Percentiles rank a stretch among this genome's conserved stretches.
phyloP scores from a whole-genome alignment of 2,797 vertebrate species.

The Sciaenops ocellatus region DNA sequence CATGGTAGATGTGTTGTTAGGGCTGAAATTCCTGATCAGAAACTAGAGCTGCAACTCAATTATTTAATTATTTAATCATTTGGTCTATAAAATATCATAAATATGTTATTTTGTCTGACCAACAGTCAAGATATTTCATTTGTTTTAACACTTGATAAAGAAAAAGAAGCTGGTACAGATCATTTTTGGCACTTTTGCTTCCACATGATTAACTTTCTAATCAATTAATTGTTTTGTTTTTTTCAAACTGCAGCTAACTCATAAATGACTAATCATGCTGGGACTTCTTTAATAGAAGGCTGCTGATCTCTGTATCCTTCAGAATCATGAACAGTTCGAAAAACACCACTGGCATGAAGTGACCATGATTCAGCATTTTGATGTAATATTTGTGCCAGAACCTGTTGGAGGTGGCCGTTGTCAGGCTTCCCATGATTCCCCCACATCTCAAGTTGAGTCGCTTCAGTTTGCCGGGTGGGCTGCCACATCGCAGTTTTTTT shows the following conservation, averaged over 20 bases:
- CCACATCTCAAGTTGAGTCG: constrained; percentile 29
- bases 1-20: not conserved
- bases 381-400: constrained; percentile 20
- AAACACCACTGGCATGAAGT: constrained; percentile 26
- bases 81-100: not conserved
- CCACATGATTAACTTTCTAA: not conserved
- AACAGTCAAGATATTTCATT: not conserved
- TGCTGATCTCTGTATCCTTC: constrained; percentile 3
- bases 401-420: constrained; percentile 5
- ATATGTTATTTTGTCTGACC: not conserved
- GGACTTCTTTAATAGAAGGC: not conserved
- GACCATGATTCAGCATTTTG: constrained; percentile 62
- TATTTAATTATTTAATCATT: not conserved
- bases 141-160: not conserved
- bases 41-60: not conserved
- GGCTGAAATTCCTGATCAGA: not conserved
- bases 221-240: fast-evolving
- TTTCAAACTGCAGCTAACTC: constrained; percentile 4
- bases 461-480: constrained; percentile 20
- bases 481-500: constrained; percentile 20
- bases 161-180: not conserved
- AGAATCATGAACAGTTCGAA: constrained; percentile 10
- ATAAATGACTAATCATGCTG: not conserved
- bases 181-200: not conserved
- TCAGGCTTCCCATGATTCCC: constrained; percentile 2